These are phyloP conservation scores for Stichopus chloronotus DNA, from an alignment of 35 echinoderm and acorn worm species.

Conservation along the genomic window DNA sequence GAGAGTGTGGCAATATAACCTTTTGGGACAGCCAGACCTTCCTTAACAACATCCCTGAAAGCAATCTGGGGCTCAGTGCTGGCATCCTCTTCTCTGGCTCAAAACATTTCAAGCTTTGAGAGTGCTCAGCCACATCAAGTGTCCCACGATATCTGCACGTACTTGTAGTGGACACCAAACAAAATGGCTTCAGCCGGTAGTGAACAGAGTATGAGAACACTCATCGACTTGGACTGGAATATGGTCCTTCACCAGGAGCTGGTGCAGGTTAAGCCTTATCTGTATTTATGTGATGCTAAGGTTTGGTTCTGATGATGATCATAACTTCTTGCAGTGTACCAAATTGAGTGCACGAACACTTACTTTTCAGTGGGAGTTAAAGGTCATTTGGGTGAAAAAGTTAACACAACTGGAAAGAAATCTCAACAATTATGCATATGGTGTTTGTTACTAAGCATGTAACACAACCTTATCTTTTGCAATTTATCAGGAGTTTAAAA, in stretches of 20 bases:
- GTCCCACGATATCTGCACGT: background rate
- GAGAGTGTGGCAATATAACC: background rate
- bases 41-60: background rate
- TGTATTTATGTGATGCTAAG: too few species aligned
- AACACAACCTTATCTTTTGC: too few species aligned
- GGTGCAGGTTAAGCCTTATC: background rate
- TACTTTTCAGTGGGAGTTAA: too few species aligned
- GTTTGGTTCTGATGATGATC: too few species aligned
- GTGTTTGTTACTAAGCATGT: too few species aligned
- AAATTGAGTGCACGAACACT: too few species aligned
- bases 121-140: constrained; percentile 1
- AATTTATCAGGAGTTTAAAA: too few species aligned
- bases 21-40: constrained; percentile 43
- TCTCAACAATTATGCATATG: too few species aligned
- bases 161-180: constrained; percentile 8
- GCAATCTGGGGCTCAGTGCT: constrained; percentile 32
- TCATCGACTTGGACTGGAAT: constrained; percentile 40
- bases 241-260: constrained; percentile 12
- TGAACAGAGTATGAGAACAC: background rate
- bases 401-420: too few species aligned
- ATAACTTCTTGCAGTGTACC: too few species aligned
- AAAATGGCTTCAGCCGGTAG: constrained; percentile 11
- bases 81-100: constrained; percentile 28
- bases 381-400: too few species aligned
- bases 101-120: background rate